These are phyloP conservation scores for Tolmerus cingulatus DNA, from an alignment of 2,888 invertebrate genomes.

Conservation along the genomic window DNA sequence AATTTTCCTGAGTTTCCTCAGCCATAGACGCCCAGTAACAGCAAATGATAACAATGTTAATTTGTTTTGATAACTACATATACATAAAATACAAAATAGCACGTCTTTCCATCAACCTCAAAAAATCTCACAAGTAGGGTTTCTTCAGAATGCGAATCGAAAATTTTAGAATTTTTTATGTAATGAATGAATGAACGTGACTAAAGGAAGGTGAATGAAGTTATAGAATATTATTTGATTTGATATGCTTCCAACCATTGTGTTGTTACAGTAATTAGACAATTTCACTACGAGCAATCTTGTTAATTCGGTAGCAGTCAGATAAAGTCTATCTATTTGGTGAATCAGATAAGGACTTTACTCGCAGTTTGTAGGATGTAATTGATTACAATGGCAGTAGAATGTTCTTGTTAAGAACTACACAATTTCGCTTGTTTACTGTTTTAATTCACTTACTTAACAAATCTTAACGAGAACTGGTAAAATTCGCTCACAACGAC, in stretches of 20 bases:
- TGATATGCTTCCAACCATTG: background rate
- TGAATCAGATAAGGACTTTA: background rate
- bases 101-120: background rate
- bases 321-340: background rate
- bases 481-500: background rate
- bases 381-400: background rate
- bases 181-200: background rate
- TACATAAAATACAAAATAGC: background rate
- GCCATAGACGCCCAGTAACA: background rate
- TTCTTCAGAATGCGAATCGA: background rate
- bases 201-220: background rate
- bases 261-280: background rate
- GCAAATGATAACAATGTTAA: background rate
- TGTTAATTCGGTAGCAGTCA: background rate
- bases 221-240: background rate
- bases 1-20: background rate
- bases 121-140: background rate
- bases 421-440: background rate
- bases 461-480: background rate
- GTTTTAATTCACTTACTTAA: background rate
- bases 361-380: background rate
- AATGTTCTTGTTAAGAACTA: background rate
- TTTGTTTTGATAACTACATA: background rate
- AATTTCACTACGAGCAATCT: background rate
- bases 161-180: background rate